Percentiles rank a stretch among this genome's conserved stretches.
Conservation (phyloP, 1,140 invertebrate genomes). For the Colletes latitarsis region DNA sequence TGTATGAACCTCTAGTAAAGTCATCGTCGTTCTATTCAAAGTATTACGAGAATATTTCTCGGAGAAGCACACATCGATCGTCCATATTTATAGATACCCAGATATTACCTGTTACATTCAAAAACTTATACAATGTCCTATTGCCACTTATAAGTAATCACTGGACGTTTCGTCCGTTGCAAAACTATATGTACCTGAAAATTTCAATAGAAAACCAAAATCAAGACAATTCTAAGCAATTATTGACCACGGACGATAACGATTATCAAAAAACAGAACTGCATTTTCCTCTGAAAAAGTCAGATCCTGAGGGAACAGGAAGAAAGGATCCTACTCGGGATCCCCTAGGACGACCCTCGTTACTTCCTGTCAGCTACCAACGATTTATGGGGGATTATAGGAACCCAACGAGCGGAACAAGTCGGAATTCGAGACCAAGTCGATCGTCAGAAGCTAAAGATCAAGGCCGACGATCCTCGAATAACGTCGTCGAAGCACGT, state of each 20-base stretch:
- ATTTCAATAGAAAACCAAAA: too few relatives aligned
- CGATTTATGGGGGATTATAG: constrained; percentile 42
- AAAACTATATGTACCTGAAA: too few relatives aligned
- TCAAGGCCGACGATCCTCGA: constrained; percentile 22
- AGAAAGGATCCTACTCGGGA: neutral
- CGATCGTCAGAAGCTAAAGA: neutral
- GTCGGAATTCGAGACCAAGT: constrained; percentile 11
- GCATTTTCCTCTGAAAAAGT: too few relatives aligned
- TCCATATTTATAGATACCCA: neutral
- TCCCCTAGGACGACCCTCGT: constrained; percentile 24
- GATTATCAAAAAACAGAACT: neutral
- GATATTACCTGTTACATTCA: neutral
- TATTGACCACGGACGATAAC: neutral
- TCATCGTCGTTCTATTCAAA: neutral
- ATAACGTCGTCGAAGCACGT: constrained; percentile 7
- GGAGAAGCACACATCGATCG: neutral
- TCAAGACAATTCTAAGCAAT: neutral
- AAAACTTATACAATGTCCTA: neutral
- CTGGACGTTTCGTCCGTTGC: too few relatives aligned
- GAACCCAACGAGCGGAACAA: neutral
- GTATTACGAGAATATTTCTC: neutral
- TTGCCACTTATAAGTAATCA: neutral
- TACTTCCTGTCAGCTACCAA: constrained; percentile 15
- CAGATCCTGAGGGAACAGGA: neutral
- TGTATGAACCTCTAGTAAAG: neutral